Evolutionary conservation across 2,888 invertebrate species (phyloP), one percentile per base, ranked within the genome.

Genomic region (Eumerus sabulonum): DNA sequence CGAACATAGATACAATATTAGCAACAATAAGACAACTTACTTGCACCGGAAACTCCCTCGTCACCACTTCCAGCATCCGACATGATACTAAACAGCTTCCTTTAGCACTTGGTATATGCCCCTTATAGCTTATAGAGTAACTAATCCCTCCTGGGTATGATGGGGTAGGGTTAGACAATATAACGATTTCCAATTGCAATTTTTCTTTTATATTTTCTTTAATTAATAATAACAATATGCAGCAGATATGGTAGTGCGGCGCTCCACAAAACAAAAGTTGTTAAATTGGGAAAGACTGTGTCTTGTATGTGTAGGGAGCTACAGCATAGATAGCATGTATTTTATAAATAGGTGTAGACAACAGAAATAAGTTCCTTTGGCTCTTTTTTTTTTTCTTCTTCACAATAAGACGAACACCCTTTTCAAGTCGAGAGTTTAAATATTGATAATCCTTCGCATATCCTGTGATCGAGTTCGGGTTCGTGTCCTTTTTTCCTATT

Each of bases 41-140:
- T 93, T 92, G 93, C 93, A 91, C 93, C 93, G 91, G 93, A 92
- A 91, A 92, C 92, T 90, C 93, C 93, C 90, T 93, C 93, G 92
- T 93, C 93, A 89, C 93, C 93, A 91, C 93, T 93, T 90, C 93
- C 93, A 91, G 93, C 92, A 92, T 93, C 93, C 91, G 93, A 93
- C 93, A 93, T 93, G 88, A 35, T 74, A 38, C 36, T 42, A 57
- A 45, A 53, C 56, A 62, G 62, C 53, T 51, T 27, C 27, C 27
- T 27, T 27, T 4, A 27, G 7, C 7, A 27, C 7, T 4, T 27
- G 2, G 3, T 27, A 4, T 27, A 27, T 27, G 3, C 7, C 7
- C 27, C 27, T 27, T 27, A 4, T 27, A 2, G 3, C 3, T 27
- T 27, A 4, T 27, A 27, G 2, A 4, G 27, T 27, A 27, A 27